These are phyloP conservation scores for Spicauda simplicius DNA, from an alignment of 2,888 invertebrate species.

Conservation along the genomic window DNA sequence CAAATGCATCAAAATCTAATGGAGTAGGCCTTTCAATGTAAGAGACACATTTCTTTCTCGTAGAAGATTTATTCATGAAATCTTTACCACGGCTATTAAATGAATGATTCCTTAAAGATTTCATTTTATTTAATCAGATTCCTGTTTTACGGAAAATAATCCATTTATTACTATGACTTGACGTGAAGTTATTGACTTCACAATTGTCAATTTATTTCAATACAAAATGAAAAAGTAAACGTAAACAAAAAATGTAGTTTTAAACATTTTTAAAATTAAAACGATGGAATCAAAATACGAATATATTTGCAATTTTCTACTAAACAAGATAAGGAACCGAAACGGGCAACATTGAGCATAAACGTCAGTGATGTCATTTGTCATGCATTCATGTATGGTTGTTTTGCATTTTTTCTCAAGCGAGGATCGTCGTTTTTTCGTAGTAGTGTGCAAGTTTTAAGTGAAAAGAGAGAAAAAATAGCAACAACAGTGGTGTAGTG, in stretches of 20 bases:
- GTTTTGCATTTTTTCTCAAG: slow-evolving; percentile 52
- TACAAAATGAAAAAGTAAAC: too few species aligned
- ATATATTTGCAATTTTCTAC: not conserved
- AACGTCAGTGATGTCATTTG: slow-evolving; percentile 36
- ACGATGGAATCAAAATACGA: too few species aligned
- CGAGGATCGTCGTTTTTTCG: slow-evolving; percentile 45
- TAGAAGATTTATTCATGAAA: not conserved
- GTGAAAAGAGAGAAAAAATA: slow-evolving; percentile 47
- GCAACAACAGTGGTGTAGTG: slow-evolving; percentile 44
- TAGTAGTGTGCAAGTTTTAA: slow-evolving; percentile 47
- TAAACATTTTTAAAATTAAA: too few species aligned
- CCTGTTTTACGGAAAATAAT: not conserved
- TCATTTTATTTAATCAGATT: slow-evolving; percentile 8
- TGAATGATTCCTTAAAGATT: slow-evolving; percentile 2
- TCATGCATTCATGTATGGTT: slow-evolving; percentile 48
- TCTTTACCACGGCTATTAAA: slow-evolving; percentile 1
- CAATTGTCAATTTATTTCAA: too few species aligned
- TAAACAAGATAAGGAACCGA: not conserved
- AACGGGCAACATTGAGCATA: slow-evolving; percentile 6
- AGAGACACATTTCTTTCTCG: not conserved
- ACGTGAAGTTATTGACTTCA: too few species aligned
- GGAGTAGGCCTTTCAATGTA: slow-evolving; percentile 48
- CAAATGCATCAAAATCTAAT: slow-evolving; percentile 55
- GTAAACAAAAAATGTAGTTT: too few species aligned
- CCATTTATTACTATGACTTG: too few species aligned